Conservation (phyloP, 2,797 vertebrate genomes). For the Triplophysa yarkandensis region DNA sequence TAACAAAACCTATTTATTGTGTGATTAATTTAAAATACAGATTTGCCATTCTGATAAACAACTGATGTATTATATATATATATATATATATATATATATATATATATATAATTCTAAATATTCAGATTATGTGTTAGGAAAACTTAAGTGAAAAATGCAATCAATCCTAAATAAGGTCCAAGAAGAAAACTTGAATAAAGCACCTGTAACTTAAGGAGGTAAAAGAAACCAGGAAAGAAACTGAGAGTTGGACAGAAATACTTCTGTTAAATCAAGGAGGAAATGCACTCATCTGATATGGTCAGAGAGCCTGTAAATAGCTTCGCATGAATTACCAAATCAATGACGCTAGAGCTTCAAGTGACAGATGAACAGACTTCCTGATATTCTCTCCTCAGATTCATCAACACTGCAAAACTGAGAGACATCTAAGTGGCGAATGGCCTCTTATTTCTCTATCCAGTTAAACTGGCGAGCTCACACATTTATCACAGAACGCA, state of each 20-base stretch:
- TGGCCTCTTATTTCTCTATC: constrained; percentile 8
- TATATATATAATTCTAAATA: too few relatives aligned
- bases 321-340: constrained; percentile 36
- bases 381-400: constrained; percentile 12
- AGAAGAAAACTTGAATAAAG: constrained; percentile 9
- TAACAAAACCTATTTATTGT: background rate
- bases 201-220: constrained; percentile 18
- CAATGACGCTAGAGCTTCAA: constrained; percentile 18
- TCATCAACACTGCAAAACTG: constrained; percentile 15
- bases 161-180: background rate
- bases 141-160: too few relatives aligned
- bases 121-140: too few relatives aligned
- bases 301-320: constrained; percentile 44
- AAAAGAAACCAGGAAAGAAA: constrained; percentile 29
- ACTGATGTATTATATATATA: too few relatives aligned
- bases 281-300: constrained; percentile 31
- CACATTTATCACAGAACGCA: background rate
- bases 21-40: too few relatives aligned
- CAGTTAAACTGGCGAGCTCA: constrained; percentile 16
- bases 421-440: background rate
- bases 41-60: too few relatives aligned
- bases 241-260: constrained; percentile 4
- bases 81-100: too few relatives aligned
- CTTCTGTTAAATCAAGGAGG: constrained; percentile 14
- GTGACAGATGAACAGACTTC: constrained; percentile 15